Conservation (phyloP, 2,888 invertebrate genomes). For the Ashinkailepas kermadecensis region DNA sequence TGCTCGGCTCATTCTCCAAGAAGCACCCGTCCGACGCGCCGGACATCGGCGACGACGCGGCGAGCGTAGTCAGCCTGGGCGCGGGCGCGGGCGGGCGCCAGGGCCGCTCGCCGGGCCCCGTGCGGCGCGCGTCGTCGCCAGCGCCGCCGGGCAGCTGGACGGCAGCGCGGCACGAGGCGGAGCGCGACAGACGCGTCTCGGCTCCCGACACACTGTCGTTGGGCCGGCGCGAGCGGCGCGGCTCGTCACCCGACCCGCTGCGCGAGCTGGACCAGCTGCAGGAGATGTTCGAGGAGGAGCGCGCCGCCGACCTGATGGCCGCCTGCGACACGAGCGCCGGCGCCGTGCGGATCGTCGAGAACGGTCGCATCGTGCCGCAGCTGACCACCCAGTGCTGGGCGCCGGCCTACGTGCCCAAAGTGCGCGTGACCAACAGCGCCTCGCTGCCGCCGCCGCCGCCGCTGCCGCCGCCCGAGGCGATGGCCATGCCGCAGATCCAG, state of each 20-base stretch:
- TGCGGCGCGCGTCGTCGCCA: not conserved
- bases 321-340: constrained; percentile 40
- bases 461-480: constrained; percentile 43
- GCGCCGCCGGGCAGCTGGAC: constrained; percentile 10
- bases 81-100: not conserved
- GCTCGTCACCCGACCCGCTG: not conserved
- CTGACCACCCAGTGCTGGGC: constrained; percentile 40
- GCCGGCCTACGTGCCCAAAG: constrained; percentile 39
- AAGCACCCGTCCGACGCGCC: not conserved
- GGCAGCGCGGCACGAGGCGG: constrained; percentile 34
- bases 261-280: constrained; percentile 24
- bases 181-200: not conserved
- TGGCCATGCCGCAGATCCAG: constrained; percentile 55
- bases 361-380: constrained; percentile 40
- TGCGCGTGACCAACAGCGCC: constrained; percentile 37
- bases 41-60: not conserved
- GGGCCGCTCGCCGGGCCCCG: not conserved
- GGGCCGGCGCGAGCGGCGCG: not conserved
- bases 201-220: not conserved
- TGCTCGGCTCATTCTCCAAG: not conserved
- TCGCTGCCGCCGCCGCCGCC: not conserved
- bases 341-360: constrained; percentile 38
- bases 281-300: constrained; percentile 35
- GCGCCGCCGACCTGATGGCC: constrained; percentile 36
- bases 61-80: not conserved